These are phyloP conservation scores for Aphaenogaster floridana DNA, from an alignment of 1,140 invertebrate species.

Conservation along the genomic window DNA sequence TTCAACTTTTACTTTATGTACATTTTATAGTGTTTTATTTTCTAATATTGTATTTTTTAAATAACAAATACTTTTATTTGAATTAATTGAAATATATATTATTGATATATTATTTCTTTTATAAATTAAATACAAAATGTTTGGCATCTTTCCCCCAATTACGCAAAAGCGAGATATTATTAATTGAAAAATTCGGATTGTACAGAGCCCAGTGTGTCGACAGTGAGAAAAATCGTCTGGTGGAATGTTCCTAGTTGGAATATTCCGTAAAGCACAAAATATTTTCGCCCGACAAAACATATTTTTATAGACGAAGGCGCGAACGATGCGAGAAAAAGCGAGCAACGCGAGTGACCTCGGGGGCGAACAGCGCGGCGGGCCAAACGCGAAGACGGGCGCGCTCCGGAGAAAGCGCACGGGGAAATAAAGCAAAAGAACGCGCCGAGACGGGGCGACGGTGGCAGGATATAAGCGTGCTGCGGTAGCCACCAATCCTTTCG, in stretches of 20 bases:
- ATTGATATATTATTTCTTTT: too few species aligned
- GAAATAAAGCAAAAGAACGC: conserved; percentile 47
- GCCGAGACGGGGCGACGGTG: conserved; percentile 30
- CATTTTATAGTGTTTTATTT: too few species aligned
- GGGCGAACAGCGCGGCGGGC: not conserved
- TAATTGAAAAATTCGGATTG: conserved; percentile 3
- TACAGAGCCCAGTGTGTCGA: not conserved
- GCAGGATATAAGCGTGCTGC: conserved; percentile 56
- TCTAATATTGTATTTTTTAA: too few species aligned
- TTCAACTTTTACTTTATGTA: too few species aligned
- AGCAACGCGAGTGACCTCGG: conserved; percentile 41
- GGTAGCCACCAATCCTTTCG: conserved; percentile 61
- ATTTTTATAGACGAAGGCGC: conserved; percentile 59
- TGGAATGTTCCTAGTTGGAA: not conserved
- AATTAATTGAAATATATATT: too few species aligned
- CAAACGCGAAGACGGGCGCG: conserved; percentile 19
- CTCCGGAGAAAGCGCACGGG: conserved; percentile 13
- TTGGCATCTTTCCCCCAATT: too few species aligned
- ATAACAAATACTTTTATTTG: too few species aligned
- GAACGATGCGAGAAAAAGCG: conserved; percentile 53
- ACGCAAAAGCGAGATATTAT: not conserved
- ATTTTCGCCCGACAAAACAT: conserved; percentile 43
- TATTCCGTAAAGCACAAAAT: conserved; percentile 17
- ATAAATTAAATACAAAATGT: too few species aligned
- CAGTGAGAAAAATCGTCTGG: not conserved